Base-by-base conservation (phyloP, 2,113 vertebrate genomes). In the Clarias gariepinus region DNA sequence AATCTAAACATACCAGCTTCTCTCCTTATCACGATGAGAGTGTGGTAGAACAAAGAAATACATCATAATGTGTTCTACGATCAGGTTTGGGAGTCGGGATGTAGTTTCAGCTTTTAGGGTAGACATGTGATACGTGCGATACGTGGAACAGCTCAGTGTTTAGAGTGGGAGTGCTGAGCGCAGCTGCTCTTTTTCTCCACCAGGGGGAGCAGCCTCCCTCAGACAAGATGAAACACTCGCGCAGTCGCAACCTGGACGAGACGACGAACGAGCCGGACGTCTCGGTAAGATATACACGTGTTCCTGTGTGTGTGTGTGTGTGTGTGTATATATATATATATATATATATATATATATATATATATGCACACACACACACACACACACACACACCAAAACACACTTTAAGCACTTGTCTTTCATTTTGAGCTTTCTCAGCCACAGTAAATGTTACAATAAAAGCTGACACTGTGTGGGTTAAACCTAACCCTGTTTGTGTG, bases 201-300 rank as follows among this genome's bases (percentile, higher is more conserved):
- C 95, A 96, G 93, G 94, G 94, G 85, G 95, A 95, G 82, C 93
- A 93, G 88, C 92, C 91, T 82, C 88, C 92, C 0, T 77, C 94
- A 1, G 96, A 97, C 91, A 97, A 95, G 94, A 91, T 97, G 93
- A 97, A 96, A 92, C 93, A 92, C 15, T 95, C 95, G 9, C 94
- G 95, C 90, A 97, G 94, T 89, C 96, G 95, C 91, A 96, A 94
- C 89, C 92, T 96, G 85, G 96, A 97, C 6, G 96, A 97, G 89
- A 92, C 94, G 13, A 90, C 94, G 84, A 95, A 94, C 0, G 96
- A 97, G 91, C 92, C 94, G 0, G 96, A 97, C 86, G 93, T 93
- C 0, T 92, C 95, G 95, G 96, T 97, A 88, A 90, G 88, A 90
- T 2, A 47, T 55, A 23, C 25, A 41, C 25, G 71, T 18, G 53